Evolutionary conservation across 2,797 vertebrate species (phyloP).

Genomic region (Siniperca scherzeri): DNA sequence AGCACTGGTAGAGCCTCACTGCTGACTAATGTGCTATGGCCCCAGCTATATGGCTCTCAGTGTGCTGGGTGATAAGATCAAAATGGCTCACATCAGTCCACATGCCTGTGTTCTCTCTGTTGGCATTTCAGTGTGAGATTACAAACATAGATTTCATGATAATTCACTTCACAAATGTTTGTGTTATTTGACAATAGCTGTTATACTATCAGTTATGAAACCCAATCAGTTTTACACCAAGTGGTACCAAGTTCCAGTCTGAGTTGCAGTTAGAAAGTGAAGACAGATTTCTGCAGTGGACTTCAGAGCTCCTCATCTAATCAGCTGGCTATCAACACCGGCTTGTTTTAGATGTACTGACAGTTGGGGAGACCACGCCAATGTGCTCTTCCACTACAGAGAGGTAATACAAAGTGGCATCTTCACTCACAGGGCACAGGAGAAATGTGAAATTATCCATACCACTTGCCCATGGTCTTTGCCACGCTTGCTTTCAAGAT

Average conservation of each 20-base stretch:
- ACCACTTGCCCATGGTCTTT: constrained; percentile 80
- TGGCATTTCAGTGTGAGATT: constrained; percentile 20
- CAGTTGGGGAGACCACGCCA: constrained; percentile 58
- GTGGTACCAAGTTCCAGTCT: neutral
- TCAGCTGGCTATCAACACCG: constrained; percentile 60
- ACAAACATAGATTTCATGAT: constrained; percentile 12
- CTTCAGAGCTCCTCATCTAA: constrained; percentile 54
- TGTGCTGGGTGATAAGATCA: constrained; percentile 32
- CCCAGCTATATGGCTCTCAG: constrained; percentile 1
- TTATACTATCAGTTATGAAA: constrained; percentile 17
- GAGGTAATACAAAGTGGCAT: constrained; percentile 75
- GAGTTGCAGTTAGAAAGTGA: constrained; percentile 41
- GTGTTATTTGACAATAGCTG: constrained; percentile 5
- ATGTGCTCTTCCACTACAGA: constrained; percentile 52
- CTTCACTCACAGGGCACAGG: constrained; percentile 74
- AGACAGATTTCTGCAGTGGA: constrained; percentile 44
- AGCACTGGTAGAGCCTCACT: neutral
- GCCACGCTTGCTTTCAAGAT: constrained; percentile 79
- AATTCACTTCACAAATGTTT: constrained; percentile 17
- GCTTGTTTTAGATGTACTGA: constrained; percentile 63
- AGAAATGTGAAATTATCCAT: constrained; percentile 74
- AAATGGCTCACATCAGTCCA: constrained; percentile 32
- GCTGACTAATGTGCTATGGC: constrained; percentile 29
- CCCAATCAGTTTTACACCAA: neutral
- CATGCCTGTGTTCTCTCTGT: neutral